Conservation (phyloP, 2,888 invertebrate genomes). For the Vesta saturnalis region DNA sequence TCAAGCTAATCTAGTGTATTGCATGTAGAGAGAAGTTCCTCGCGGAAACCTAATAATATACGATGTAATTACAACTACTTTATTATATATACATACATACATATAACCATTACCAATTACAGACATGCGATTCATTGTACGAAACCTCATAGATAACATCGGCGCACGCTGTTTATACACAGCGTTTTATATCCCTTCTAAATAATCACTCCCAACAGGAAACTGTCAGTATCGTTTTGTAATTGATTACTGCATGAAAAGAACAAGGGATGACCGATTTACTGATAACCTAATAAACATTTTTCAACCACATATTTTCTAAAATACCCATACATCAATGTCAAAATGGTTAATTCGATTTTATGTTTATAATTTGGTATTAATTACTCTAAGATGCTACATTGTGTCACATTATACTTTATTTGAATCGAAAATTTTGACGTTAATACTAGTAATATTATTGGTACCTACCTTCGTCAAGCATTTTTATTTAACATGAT, state of each 20-base stretch:
- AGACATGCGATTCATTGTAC: constrained; percentile 37
- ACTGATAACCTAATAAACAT: constrained; percentile 15
- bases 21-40: constrained; percentile 38
- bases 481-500: too few species aligned
- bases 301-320: constrained; percentile 11
- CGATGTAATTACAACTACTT: constrained; percentile 41
- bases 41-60: constrained; percentile 43
- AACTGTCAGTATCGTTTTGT: constrained; percentile 16
- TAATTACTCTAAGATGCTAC: constrained; percentile 4
- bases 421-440: too few species aligned
- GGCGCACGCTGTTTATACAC: constrained; percentile 17
- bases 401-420: neutral
- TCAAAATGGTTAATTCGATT: neutral
- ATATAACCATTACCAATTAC: neutral
- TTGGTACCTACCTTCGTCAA: neutral
- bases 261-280: constrained; percentile 12
- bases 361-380: neutral
- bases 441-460: neutral
- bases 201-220: constrained; percentile 18
- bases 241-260: constrained; percentile 19
- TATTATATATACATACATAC: constrained; percentile 37
- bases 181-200: constrained; percentile 20
- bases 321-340: constrained; percentile 7
- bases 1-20: constrained; percentile 35
- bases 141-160: constrained; percentile 25